phyloP scores from a whole-genome alignment of 2,797 vertebrate genomes.

The Dendrocincla fuliginosa region DNA sequence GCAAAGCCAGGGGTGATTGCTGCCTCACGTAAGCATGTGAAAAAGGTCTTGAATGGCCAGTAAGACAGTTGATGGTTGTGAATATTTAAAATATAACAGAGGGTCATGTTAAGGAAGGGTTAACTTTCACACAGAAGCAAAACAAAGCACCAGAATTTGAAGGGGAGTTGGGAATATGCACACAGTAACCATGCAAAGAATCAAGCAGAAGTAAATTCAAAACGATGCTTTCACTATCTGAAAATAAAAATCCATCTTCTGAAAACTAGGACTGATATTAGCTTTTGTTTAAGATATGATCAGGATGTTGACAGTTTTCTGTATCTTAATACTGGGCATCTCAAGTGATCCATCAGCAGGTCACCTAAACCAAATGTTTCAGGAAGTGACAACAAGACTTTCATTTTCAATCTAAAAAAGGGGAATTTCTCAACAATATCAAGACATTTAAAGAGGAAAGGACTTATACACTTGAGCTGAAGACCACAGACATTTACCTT shows the following conservation, averaged over 20 bases:
- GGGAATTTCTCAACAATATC: background rate
- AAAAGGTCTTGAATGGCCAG: background rate
- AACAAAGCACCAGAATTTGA: fast-evolving
- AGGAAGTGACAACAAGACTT: background rate
- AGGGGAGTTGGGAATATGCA: fast-evolving
- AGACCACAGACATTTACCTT: background rate
- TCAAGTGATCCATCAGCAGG: background rate
- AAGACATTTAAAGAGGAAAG: background rate
- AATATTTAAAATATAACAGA: background rate
- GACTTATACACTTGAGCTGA: background rate
- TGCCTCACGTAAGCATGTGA: background rate
- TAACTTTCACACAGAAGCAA: background rate
- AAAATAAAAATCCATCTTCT: background rate
- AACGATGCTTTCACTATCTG: background rate
- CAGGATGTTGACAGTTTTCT: background rate
- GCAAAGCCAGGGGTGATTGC: background rate
- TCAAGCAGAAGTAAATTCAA: background rate
- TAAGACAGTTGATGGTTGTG: background rate
- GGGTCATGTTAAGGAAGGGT: background rate
- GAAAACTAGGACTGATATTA: background rate
- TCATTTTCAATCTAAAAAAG: background rate
- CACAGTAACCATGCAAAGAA: background rate
- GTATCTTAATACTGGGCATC: background rate
- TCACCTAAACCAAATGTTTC: background rate
- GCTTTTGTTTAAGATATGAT: background rate